Base-by-base conservation (phyloP, 2,888 invertebrate genomes). In the Zelleria hepariella region DNA sequence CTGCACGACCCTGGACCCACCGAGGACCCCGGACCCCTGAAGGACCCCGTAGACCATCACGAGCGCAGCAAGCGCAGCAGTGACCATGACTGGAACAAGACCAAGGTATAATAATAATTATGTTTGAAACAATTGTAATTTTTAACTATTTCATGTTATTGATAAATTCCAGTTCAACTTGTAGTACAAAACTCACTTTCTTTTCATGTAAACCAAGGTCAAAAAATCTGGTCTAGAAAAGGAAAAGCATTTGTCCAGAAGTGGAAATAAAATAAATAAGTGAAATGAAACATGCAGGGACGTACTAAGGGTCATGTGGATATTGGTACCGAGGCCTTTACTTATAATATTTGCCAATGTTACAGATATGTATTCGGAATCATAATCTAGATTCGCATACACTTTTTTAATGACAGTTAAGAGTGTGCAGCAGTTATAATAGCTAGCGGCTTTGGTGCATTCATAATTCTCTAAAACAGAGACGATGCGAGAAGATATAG, bases 21-120 rank as follows among this genome's bases (percentile, higher is more conserved):
- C 15, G 15, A 42, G 15, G 32, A 42, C 32, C 32, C 1, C 15
- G 32, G 32, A 10, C 32, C 32, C 15, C 15, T 42, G 32, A 42
- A 42, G 32, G 15, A 42, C 32, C 10, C 32, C 15, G 5, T 42
- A 42, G 15, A 42, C 10, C 32, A 42, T 15, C 32, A 42, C 48
- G 66, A 69, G 23, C 69, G 83, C 60, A 67, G 63, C 57, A 86
- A 85, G 66, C 72, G 86, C 18, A 85, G 80, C 58, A 79, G 78
- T 42, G 78, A 68, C 2, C 74, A 78, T 32, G 75, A 80, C 23
- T 77, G 75, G 78, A 80, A 85, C 2, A 76, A 75, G 57, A 53
- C 77, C 15, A 84, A 85, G 75, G 84, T 83, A 48, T 72, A 67
- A 63, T 27, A 15, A 49, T 2, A n/a, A n/a, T n/a, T n/a, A n/a